Percentiles rank a stretch among this genome's conserved stretches.
Evolutionary conservation across 1,140 invertebrate species (phyloP).

Genomic region (Limonius californicus): DNA sequence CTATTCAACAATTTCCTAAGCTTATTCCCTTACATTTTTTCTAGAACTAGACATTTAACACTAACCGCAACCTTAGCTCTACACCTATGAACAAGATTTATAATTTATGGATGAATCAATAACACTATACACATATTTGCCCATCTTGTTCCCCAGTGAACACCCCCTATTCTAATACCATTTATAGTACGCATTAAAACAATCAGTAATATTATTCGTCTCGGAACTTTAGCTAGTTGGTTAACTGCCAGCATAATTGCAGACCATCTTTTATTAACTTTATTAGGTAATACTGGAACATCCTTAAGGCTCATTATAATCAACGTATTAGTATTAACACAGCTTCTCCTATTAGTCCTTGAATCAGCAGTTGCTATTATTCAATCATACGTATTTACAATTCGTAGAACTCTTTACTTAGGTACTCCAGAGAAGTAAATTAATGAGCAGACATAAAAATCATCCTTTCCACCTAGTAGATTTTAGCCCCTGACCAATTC

Average conservation of each 20-base stretch:
- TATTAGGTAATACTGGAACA: no score
- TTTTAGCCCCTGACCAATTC: constrained; percentile 54
- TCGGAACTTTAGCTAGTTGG: constrained; percentile 59
- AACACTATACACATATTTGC: constrained; percentile 53
- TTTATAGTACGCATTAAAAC: constrained; percentile 58
- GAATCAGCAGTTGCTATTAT: constrained; percentile 38
- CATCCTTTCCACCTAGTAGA: constrained; percentile 54
- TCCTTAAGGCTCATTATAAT: no score
- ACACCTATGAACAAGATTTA: constrained; percentile 58
- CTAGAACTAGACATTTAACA: constrained; percentile 55
- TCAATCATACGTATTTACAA: constrained; percentile 42
- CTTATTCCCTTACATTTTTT: constrained; percentile 66
- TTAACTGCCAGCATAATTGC: constrained; percentile 49
- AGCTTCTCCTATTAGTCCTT: constrained; percentile 51
- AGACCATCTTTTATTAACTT: no score
- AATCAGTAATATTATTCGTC: constrained; percentile 60
- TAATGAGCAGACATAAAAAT: constrained; percentile 49
- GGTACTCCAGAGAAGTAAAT: constrained; percentile 46
- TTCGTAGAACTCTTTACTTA: constrained; percentile 39
- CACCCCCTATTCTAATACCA: constrained; percentile 53
- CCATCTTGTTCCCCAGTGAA: constrained; percentile 59
- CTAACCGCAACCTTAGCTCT: constrained; percentile 54
- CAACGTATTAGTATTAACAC: constrained; percentile 49
- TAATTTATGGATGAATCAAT: constrained; percentile 56
- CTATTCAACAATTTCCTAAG: constrained; percentile 62